Conservation (phyloP, 2,888 invertebrate species). For the Esperia sulphurella region DNA sequence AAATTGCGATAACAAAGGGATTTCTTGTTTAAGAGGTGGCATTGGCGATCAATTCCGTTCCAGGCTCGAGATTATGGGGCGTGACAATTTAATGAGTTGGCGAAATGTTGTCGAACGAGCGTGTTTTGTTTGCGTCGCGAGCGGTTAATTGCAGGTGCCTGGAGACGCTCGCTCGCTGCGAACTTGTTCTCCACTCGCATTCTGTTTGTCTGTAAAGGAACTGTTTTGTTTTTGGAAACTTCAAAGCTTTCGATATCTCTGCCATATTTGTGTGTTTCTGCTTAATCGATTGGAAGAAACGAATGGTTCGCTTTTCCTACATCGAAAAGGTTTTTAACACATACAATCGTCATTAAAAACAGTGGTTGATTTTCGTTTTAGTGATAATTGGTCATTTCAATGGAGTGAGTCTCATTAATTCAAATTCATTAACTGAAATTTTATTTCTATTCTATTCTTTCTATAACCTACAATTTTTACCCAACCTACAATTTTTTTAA, state of each 20-base stretch:
- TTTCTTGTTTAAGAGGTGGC: conserved; percentile 12
- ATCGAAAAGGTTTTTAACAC: neutral
- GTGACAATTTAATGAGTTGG: conserved; percentile 48
- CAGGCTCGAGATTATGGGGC: conserved; percentile 32
- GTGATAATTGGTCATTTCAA: no score
- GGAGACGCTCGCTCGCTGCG: no score
- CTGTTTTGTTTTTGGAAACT: neutral
- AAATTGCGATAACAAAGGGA: conserved; percentile 16
- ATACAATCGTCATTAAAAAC: neutral
- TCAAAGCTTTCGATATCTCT: neutral
- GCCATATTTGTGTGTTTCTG: neutral
- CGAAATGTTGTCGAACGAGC: neutral
- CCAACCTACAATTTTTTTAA: no score
- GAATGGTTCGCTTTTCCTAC: no score
- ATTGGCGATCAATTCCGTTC: conserved; percentile 19
- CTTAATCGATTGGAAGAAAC: no score
- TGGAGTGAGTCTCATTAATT: no score
- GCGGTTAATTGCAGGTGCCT: conserved; percentile 23
- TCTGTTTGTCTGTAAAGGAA: no score
- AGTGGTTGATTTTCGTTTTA: no score
- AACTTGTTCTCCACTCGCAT: no score
- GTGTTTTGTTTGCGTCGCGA: conserved; percentile 9
- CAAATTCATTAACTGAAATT: no score
- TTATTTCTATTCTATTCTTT: no score
- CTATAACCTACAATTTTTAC: no score